These are phyloP conservation scores for Sweltsa coloradensis DNA, from an alignment of 1,140 invertebrate species.

Conservation along the genomic window DNA sequence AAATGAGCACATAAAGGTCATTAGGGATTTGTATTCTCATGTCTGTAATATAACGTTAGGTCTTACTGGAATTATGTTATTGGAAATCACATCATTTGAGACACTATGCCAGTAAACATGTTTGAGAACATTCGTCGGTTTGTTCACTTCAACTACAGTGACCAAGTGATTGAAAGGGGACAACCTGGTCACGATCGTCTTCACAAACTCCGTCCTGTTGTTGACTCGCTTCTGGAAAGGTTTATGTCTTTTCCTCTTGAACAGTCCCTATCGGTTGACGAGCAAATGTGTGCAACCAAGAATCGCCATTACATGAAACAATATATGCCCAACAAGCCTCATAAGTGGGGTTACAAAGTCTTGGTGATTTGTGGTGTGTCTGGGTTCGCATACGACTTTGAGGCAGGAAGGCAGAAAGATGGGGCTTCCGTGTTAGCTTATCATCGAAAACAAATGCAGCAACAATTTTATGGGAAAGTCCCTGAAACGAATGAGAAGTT, in stretches of 20 bases:
- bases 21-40: no score
- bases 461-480: no score
- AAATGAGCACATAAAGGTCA: no score
- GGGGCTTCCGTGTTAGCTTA: no score
- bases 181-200: slow-evolving; percentile 16
- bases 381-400: slow-evolving; percentile 26
- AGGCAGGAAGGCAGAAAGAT: no score
- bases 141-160: slow-evolving; percentile 26
- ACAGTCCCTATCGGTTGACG: slow-evolving; percentile 24
- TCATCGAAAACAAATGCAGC: no score
- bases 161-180: slow-evolving; percentile 14
- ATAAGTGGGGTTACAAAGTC: slow-evolving; percentile 23
- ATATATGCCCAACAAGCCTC: slow-evolving; percentile 25
- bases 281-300: slow-evolving; percentile 26
- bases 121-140: slow-evolving; percentile 24
- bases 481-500: no score
- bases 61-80: slow-evolving; percentile 9
- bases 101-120: slow-evolving; percentile 23
- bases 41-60: no score
- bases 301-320: slow-evolving; percentile 22
- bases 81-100: slow-evolving; percentile 1
- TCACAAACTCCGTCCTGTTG: slow-evolving; percentile 19
- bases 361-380: slow-evolving; percentile 27
- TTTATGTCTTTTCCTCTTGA: slow-evolving; percentile 18
- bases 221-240: slow-evolving; percentile 13